Evolutionary conservation across 2,888 invertebrate genomes (phyloP).

Genomic region (Andrena minutula): DNA sequence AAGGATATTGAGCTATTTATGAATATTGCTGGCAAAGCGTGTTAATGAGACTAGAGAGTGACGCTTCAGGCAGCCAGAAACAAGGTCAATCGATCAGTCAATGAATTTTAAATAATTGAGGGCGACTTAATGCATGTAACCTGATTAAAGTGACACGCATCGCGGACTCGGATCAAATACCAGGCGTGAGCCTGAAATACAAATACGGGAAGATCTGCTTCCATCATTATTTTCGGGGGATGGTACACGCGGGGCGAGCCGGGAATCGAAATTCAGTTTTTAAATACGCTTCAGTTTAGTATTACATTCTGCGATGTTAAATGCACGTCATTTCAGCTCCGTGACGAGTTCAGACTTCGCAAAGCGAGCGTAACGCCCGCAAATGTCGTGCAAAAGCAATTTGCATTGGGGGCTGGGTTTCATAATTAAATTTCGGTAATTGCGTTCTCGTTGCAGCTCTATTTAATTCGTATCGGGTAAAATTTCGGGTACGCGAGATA

Average conservation of each 20-base stretch:
- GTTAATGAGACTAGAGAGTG: constrained; percentile 39
- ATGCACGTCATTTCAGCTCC: constrained; percentile 11
- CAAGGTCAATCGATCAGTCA: constrained; percentile 57
- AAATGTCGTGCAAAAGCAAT: constrained; percentile 46
- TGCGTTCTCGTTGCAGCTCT: constrained; percentile 28
- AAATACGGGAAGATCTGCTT: background rate
- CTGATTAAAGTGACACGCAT: constrained; percentile 48
- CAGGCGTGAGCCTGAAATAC: background rate
- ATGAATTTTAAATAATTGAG: constrained; percentile 58
- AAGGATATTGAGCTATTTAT: constrained; percentile 39
- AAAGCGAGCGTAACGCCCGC: constrained; percentile 13
- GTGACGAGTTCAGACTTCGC: constrained; percentile 15
- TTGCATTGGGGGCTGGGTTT: constrained; percentile 37
- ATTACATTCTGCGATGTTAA: background rate
- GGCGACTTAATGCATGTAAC: constrained; percentile 53
- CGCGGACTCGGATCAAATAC: constrained; percentile 41
- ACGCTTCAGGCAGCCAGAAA: constrained; percentile 30
- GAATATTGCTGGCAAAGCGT: constrained; percentile 36
- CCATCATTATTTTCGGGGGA: background rate
- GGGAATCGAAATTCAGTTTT: background rate
- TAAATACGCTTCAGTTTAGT: background rate
- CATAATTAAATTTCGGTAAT: constrained; percentile 53
- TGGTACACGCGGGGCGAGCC: background rate
- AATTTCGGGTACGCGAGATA: constrained; percentile 15
- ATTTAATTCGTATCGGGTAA: constrained; percentile 41